Evolutionary conservation across 1,140 invertebrate genomes (phyloP), one percentile per base, ranked within the genome.

Genomic region (Lycorma delicatula): DNA sequence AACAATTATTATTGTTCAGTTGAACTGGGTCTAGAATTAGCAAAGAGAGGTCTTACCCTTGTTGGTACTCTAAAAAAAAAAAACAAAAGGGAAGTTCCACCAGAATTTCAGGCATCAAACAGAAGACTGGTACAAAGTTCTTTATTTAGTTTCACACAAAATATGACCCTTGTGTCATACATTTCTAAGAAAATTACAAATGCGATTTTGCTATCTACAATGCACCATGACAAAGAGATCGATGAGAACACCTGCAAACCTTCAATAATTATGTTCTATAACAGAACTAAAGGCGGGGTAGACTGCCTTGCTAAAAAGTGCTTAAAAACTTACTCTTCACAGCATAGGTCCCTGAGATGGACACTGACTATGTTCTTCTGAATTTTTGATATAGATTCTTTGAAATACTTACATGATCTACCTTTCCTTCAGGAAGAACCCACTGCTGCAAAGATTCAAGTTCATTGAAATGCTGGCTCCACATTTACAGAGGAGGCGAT

Each of bases 271-370:
- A 38, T 51, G 6, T 60, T 56, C 51, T 73, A 74, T 41, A 73
- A 78, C 62, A 54, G 55, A 31, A 71, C 69, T 2, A 79, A 78
- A 68, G 69, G 70, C 25, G 73, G 69, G 29, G 73, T 77, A 1
- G 74, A 76, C 57, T 67, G 61, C 5, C 53, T 75, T n/a, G 72
- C 76, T 58, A 63, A 68, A 57, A 66, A 65, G 55, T 67, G 65
- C 59, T 31, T 63, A 3, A 64, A 49, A n/a, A n/a, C n/a, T 27
- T 69, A 69, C 59, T 59, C 49, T 16, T 56, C 38, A 26, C 51
- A 55, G 44, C 34, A 64, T 44, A 22, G 54, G 54, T 64, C 64
- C 16, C n/a, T 58, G 31, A 58, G 69, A 47, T 70, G 70, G 68
- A 66, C 70, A n/a, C 49, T 68, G 49, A 59, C 63, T n/a, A n/a